phyloP scores from a whole-genome alignment of 2,113 vertebrate species.

The Scartelaos histophorus region DNA sequence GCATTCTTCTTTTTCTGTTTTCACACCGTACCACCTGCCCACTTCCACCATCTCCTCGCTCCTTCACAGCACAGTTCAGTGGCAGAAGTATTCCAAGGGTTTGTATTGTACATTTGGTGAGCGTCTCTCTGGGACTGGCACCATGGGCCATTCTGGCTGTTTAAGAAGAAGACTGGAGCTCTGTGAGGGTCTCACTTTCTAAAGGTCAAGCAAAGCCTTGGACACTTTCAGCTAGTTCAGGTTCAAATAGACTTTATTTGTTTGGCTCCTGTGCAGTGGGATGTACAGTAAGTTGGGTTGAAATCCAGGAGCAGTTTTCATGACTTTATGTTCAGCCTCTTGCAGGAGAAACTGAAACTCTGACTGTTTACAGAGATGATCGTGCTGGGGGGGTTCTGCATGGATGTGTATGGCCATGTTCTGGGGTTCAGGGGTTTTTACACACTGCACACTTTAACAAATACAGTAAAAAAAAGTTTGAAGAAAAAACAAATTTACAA shows the following conservation, averaged over 20 bases:
- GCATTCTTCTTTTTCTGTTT: slow-evolving; percentile 48
- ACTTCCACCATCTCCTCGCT: slow-evolving; percentile 30
- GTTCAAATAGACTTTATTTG: slow-evolving; percentile 3
- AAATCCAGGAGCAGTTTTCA: neutral
- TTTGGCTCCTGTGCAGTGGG: neutral
- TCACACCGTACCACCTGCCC: slow-evolving; percentile 57
- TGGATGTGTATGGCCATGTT: no score
- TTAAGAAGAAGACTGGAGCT: neutral
- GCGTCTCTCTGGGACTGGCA: slow-evolving; percentile 17
- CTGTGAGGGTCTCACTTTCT: neutral
- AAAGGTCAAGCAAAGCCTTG: neutral
- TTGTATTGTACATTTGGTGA: slow-evolving; percentile 37
- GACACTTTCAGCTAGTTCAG: neutral
- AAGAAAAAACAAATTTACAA: no score
- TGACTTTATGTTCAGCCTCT: neutral
- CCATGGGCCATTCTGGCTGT: neutral
- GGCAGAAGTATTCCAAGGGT: slow-evolving; percentile 31
- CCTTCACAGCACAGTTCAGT: slow-evolving; percentile 55
- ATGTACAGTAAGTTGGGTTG: neutral
- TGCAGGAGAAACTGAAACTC: neutral
- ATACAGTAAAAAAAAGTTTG: no score
- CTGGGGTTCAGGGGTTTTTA: no score
- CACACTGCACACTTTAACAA: no score
- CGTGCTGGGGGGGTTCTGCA: no score
- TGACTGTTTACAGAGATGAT: no score